Percentiles rank a stretch among this genome's conserved stretches.
Evolutionary conservation across 2,113 vertebrate genomes (phyloP).

Genomic region (Mionectes macconnelli): DNA sequence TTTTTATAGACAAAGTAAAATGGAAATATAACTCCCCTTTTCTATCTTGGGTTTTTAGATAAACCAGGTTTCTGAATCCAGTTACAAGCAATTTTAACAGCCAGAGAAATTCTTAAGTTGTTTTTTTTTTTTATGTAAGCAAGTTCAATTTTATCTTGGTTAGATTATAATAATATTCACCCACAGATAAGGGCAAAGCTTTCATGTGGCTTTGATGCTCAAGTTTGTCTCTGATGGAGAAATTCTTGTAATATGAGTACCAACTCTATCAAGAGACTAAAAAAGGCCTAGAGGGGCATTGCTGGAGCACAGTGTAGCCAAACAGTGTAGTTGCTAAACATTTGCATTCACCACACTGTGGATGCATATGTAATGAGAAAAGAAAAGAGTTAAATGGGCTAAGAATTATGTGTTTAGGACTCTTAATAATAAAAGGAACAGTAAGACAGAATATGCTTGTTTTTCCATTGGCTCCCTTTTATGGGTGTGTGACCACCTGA

Average conservation of each 20-base stretch:
- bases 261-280: neutral
- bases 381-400: neutral
- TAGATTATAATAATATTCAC: neutral
- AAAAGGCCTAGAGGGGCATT: neutral
- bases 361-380: accelerated
- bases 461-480: neutral
- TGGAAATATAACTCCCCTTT: neutral
- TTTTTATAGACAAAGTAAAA: neutral
- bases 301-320: too few relatives aligned
- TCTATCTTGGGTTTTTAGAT: neutral
- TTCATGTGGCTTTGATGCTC: neutral
- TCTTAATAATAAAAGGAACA: neutral
- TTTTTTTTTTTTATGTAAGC: neutral
- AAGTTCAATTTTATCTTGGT: neutral
- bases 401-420: neutral
- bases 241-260: neutral
- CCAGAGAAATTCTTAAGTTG: neutral
- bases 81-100: neutral
- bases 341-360: neutral
- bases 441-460: neutral
- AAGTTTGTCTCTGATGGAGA: neutral
- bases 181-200: neutral
- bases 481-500: accelerated
- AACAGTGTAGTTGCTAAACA: too few relatives aligned
- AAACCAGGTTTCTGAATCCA: neutral